Evolutionary conservation across 2,888 invertebrate genomes (phyloP).

Genomic region (Hirtodrosophila alboralis): DNA sequence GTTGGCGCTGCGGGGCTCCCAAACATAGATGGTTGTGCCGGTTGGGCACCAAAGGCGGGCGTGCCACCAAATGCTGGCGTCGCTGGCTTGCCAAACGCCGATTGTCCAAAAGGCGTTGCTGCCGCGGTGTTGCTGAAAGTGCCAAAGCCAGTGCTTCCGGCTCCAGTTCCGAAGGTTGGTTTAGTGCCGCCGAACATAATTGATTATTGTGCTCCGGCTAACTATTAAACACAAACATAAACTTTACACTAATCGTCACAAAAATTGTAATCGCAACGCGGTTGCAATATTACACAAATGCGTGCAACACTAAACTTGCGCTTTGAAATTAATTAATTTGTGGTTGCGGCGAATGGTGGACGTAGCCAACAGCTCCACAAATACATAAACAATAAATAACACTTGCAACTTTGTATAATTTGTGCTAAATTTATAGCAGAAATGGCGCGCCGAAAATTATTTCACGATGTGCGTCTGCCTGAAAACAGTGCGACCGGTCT

Average conservation of each 20-base stretch:
- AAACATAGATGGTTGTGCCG: conserved; percentile 85
- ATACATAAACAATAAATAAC: not conserved
- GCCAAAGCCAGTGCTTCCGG: conserved; percentile 80
- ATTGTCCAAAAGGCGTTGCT: conserved; percentile 84
- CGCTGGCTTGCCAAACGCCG: conserved; percentile 86
- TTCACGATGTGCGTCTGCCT: conserved; percentile 56
- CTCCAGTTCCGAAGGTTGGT: conserved; percentile 84
- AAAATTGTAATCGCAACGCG: conserved; percentile 17
- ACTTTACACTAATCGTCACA: conserved; percentile 24
- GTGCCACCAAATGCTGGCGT: conserved; percentile 88
- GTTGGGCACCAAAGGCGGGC: conserved; percentile 87
- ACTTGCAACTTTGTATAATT: not conserved
- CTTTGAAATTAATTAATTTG: not conserved
- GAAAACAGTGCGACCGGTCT: conserved; percentile 32
- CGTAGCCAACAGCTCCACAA: not conserved
- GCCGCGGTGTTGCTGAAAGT: conserved; percentile 79
- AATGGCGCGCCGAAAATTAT: conserved; percentile 67
- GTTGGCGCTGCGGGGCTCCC: conserved; percentile 85
- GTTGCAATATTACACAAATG: conserved; percentile 28
- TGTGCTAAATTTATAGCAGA: conserved; percentile 25
- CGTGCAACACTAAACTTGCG: conserved; percentile 13
- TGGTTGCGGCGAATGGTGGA: not conserved
- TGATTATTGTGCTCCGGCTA: conserved; percentile 33
- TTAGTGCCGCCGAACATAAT: conserved; percentile 83
- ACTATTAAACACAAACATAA: conserved; percentile 35